A percentile compares a stretch with the other conserved stretches of the same genome.
Evolutionary conservation across 2,797 vertebrate species (phyloP).

Genomic region (Enteromius treurensis): DNA sequence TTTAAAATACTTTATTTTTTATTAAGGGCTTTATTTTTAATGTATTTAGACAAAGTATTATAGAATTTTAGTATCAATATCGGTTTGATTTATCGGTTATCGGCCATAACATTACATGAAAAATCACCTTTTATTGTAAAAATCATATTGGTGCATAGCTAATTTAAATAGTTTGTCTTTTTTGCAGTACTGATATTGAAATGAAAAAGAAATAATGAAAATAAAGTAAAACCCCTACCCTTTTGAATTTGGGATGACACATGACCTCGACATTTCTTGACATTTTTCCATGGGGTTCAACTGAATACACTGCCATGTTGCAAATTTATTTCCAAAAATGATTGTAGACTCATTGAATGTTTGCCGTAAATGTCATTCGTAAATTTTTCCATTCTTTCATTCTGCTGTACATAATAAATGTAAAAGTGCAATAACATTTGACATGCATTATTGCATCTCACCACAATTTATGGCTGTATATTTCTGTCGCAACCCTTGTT

Average conservation of each 20-base stretch:
- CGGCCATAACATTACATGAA: neutral
- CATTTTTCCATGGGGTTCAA: constrained; percentile 4
- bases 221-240: neutral
- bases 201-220: neutral
- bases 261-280: constrained; percentile 22
- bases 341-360: constrained; percentile 39
- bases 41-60: neutral
- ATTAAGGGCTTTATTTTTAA: neutral
- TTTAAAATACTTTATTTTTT: neutral
- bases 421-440: constrained; percentile 19
- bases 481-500: constrained; percentile 8
- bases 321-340: constrained; percentile 10
- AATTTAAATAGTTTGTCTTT: neutral
- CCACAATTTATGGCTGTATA: constrained; percentile 19
- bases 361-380: constrained; percentile 21
- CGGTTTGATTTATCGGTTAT: neutral
- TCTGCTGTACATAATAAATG: constrained; percentile 34
- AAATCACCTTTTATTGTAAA: neutral
- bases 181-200: neutral
- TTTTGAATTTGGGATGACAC: neutral
- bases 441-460: constrained; percentile 17
- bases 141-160: neutral
- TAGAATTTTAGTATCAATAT: neutral
- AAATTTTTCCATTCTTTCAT: constrained; percentile 9
- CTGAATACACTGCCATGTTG: constrained; percentile 24